Evolutionary conservation across 2,113 vertebrate species (phyloP).

Genomic region (Parus major): DNA sequence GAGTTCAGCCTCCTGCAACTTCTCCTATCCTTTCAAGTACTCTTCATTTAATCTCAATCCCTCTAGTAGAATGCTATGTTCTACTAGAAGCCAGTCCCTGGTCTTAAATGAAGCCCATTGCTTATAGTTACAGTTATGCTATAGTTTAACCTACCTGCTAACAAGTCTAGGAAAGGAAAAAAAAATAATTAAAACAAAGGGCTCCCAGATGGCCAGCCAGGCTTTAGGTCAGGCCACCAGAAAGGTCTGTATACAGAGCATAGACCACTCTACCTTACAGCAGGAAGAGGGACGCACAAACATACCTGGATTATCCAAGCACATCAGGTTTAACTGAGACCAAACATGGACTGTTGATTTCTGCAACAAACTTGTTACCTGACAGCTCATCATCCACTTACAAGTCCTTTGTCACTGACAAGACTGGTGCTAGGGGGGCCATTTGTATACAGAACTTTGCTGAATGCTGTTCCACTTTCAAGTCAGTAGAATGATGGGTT

Average conservation of each 20-base stretch:
- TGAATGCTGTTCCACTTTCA: background rate
- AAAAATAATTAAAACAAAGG: background rate
- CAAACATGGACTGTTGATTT: background rate
- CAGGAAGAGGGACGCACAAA: background rate
- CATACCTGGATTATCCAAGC: background rate
- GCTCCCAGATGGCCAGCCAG: background rate
- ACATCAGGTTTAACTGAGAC: background rate
- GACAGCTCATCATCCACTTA: background rate
- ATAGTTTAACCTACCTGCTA: background rate
- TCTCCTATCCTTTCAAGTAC: background rate
- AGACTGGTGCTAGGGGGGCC: background rate
- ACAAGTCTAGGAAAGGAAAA: background rate
- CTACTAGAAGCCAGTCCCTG: background rate
- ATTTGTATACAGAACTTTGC: background rate
- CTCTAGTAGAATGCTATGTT: background rate
- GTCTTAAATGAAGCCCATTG: background rate
- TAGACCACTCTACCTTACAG: background rate
- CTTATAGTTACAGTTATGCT: background rate
- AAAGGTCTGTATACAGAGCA: background rate
- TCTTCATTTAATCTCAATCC: background rate
- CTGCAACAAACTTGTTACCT: background rate
- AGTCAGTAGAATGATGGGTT: background rate
- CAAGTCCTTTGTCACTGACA: background rate
- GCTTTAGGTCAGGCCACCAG: background rate
- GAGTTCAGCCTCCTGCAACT: background rate